Conservation (phyloP, 1,140 invertebrate species). For the Caenorhabditis remanei region DNA sequence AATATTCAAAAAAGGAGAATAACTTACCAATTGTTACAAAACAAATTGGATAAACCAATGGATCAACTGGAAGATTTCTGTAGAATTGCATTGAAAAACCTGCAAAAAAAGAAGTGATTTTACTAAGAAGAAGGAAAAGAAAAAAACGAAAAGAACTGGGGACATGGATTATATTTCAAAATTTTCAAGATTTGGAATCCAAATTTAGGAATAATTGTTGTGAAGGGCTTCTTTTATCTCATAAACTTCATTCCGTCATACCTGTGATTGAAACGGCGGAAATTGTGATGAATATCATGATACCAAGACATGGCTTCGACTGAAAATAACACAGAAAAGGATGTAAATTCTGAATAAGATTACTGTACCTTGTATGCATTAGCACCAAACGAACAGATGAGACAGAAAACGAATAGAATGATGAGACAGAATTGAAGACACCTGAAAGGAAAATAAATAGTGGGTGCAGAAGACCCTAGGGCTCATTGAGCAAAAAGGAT, state of each 20-base stretch:
- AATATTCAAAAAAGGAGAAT: slow-evolving; percentile 2
- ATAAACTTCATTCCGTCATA: background rate
- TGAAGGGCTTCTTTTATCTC: background rate
- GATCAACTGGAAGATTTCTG: slow-evolving; percentile 51
- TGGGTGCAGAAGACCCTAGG: slow-evolving; percentile 36
- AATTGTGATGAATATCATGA: slow-evolving; percentile 41
- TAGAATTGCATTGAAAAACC: slow-evolving; percentile 43
- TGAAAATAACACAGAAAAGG: background rate
- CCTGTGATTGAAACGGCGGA: slow-evolving; percentile 17
- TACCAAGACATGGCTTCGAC: slow-evolving; percentile 31
- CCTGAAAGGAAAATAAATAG: background rate
- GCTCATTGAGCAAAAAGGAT: slow-evolving; percentile 4
- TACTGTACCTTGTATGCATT: slow-evolving; percentile 58
- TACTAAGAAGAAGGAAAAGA: too few species aligned
- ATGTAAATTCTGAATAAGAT: background rate
- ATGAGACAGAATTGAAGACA: slow-evolving; percentile 39
- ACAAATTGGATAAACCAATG: slow-evolving; percentile 50
- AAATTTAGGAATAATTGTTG: slow-evolving; percentile 37
- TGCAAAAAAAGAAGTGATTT: background rate
- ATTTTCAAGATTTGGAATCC: background rate
- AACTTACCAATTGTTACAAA: slow-evolving; percentile 49
- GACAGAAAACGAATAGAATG: slow-evolving; percentile 55
- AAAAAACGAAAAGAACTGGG: background rate
- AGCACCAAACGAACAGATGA: slow-evolving; percentile 47
- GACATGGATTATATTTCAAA: slow-evolving; percentile 36